Evolutionary conservation across 2,797 vertebrate species (phyloP).

Genomic region (Carcharodon carcharias): DNA sequence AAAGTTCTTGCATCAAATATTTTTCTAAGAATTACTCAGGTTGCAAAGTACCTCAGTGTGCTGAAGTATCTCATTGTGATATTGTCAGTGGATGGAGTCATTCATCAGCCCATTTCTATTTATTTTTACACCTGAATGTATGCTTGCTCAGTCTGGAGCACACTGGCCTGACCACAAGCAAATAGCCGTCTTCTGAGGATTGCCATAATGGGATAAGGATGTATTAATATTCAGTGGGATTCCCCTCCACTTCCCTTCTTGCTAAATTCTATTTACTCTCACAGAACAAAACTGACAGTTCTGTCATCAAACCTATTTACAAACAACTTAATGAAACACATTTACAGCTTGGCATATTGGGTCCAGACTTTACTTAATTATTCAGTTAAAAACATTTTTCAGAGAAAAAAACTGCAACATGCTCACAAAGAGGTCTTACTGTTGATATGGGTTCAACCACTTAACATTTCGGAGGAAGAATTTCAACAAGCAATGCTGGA

Average conservation of each 20-base stretch:
- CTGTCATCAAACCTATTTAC: neutral
- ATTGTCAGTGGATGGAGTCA: neutral
- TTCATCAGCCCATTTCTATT: slow-evolving; percentile 26
- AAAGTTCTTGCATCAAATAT: neutral
- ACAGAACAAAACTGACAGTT: neutral
- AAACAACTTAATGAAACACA: neutral
- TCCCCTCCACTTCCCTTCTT: neutral
- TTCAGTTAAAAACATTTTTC: neutral
- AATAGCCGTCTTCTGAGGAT: slow-evolving; percentile 12
- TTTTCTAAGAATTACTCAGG: neutral
- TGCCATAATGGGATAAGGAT: neutral
- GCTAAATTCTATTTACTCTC: neutral
- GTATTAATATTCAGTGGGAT: slow-evolving; percentile 6
- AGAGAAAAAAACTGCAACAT: neutral
- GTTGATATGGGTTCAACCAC: slow-evolving; percentile 21
- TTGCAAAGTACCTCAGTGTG: neutral
- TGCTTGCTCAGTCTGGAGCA: slow-evolving; percentile 17
- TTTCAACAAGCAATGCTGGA: neutral
- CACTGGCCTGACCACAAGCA: slow-evolving; percentile 27
- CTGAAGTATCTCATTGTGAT: slow-evolving; percentile 25
- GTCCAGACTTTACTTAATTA: neutral
- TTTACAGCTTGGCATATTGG: neutral
- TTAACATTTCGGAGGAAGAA: neutral
- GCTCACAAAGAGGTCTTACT: neutral
- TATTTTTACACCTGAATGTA: slow-evolving; percentile 37